These are phyloP conservation scores for Invenusta paracnida DNA, from an alignment of 2,888 invertebrate genomes.

Conservation along the genomic window DNA sequence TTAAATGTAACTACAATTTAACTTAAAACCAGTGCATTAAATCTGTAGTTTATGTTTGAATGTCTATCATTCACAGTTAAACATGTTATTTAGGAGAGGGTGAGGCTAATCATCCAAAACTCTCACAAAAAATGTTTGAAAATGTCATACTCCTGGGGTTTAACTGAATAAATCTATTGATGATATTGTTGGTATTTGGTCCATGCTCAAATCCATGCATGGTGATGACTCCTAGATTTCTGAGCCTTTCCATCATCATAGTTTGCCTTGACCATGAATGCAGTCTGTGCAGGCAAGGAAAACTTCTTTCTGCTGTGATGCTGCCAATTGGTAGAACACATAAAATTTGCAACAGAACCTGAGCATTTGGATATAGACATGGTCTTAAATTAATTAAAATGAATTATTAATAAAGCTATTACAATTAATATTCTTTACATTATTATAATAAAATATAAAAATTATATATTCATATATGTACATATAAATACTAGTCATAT, in stretches of 20 bases:
- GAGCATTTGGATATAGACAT: background rate
- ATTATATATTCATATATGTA: too few species aligned
- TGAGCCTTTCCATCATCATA: too few species aligned
- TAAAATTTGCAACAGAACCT: background rate
- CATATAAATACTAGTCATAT: too few species aligned
- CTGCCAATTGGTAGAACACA: background rate
- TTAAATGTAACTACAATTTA: background rate
- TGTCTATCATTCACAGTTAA: background rate
- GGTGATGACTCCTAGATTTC: background rate
- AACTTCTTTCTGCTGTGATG: background rate
- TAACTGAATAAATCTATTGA: background rate
- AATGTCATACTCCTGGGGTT: too few species aligned
- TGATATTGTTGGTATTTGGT: background rate
- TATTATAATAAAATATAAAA: too few species aligned
- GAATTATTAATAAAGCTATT: too few species aligned
- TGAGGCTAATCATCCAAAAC: background rate
- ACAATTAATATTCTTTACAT: too few species aligned
- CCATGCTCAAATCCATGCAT: background rate
- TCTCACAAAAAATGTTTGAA: background rate
- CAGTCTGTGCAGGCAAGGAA: background rate
- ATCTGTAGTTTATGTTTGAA: background rate
- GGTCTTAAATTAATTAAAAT: too few species aligned
- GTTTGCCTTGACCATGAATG: background rate
- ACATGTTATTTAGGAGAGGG: background rate
- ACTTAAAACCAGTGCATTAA: background rate